These are phyloP conservation scores for Phasianus colchicus DNA, from an alignment of 2,113 vertebrate genomes.

Conservation along the genomic window DNA sequence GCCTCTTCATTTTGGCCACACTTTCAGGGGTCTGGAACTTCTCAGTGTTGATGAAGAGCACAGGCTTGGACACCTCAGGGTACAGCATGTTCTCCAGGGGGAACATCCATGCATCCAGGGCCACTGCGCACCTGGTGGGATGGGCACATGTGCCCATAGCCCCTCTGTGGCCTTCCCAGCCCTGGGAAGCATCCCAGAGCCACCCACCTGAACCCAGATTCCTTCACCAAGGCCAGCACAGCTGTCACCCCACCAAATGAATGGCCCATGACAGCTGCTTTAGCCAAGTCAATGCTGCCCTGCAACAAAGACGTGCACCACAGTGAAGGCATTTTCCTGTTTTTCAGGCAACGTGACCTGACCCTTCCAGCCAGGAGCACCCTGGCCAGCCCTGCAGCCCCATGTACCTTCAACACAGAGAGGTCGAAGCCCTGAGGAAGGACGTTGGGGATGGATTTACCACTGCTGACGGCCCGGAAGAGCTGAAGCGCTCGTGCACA, in stretches of 20 bases:
- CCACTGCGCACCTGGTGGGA: constrained; percentile 76
- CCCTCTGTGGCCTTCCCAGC: background rate
- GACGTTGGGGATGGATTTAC: constrained; percentile 15
- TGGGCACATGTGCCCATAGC: fast-evolving
- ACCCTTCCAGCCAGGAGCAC: background rate
- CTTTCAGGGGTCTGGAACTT: constrained; percentile 78
- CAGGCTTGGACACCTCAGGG: constrained; percentile 64
- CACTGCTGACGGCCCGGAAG: constrained; percentile 48
- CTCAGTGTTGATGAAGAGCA: constrained; percentile 82
- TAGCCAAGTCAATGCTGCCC: constrained; percentile 71
- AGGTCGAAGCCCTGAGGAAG: constrained; percentile 71
- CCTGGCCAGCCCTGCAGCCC: background rate
- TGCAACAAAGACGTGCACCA: constrained; percentile 11
- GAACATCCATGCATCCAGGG: constrained; percentile 84
- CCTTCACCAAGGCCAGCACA: constrained; percentile 75
- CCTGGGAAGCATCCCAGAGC: background rate
- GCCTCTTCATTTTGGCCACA: constrained; percentile 71
- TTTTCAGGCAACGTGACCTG: background rate
- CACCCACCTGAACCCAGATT: constrained; percentile 76
- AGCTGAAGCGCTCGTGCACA: constrained; percentile 70
- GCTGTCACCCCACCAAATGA: constrained; percentile 82
- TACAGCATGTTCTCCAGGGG: constrained; percentile 77
- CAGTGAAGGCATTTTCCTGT: background rate
- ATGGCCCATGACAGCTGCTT: constrained; percentile 78
- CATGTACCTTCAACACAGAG: constrained; percentile 73